A percentile compares a stretch with the other conserved stretches of the same genome.
Evolutionary conservation across 2,797 vertebrate species (phyloP).

Genomic region (Phyllotis vaccarum): DNA sequence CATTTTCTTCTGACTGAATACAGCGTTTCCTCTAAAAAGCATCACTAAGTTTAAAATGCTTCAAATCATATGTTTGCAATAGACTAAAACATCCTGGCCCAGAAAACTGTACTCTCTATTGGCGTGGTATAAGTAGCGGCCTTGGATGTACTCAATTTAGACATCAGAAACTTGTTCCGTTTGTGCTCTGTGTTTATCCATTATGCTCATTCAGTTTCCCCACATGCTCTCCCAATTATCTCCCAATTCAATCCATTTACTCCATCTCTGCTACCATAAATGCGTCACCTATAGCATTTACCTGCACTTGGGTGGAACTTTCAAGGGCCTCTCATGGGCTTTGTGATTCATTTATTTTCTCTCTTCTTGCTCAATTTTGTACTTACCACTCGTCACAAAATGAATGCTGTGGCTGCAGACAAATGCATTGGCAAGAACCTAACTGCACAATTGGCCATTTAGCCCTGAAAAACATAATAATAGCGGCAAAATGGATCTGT

Average conservation of each 20-base stretch:
- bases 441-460: slow-evolving; percentile 79
- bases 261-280: slow-evolving; percentile 67
- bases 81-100: slow-evolving; percentile 46
- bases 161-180: slow-evolving; percentile 70
- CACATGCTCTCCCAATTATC: slow-evolving; percentile 77
- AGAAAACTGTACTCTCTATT: slow-evolving; percentile 17
- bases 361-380: slow-evolving; percentile 78
- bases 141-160: slow-evolving; percentile 67
- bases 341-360: slow-evolving; percentile 73
- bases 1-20: slow-evolving; percentile 13
- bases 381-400: slow-evolving; percentile 75
- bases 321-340: slow-evolving; percentile 73
- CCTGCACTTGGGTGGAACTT: slow-evolving; percentile 66
- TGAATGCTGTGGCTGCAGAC: slow-evolving; percentile 52
- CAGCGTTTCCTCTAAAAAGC: slow-evolving; percentile 30
- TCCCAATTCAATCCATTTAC: slow-evolving; percentile 78
- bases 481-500: slow-evolving; percentile 75
- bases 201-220: slow-evolving; percentile 74
- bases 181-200: slow-evolving; percentile 74
- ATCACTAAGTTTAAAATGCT: slow-evolving; percentile 48
- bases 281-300: slow-evolving; percentile 65
- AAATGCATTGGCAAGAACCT: slow-evolving; percentile 74
- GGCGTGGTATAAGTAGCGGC: slow-evolving; percentile 43
- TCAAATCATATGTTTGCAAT: slow-evolving; percentile 20
- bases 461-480: slow-evolving; percentile 78